A percentile compares a stretch with the other conserved stretches of the same genome.
Conservation (phyloP, 2,888 invertebrate species). For the Carcina quercana region DNA sequence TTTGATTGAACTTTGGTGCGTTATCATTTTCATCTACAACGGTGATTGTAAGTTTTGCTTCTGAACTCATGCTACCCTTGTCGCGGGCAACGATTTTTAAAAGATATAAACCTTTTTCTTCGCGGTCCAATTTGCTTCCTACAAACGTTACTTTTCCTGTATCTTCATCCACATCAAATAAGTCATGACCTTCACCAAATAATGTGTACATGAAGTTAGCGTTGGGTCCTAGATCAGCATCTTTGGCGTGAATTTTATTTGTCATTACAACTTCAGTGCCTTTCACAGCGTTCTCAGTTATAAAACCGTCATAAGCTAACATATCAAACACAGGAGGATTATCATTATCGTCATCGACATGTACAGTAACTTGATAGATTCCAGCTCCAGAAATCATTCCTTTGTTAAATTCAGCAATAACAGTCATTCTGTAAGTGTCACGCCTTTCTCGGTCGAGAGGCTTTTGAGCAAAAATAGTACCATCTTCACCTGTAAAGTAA, state of each 20-base stretch:
- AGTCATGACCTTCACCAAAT: conserved; percentile 83
- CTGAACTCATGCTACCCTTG: conserved; percentile 82
- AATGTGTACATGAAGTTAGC: conserved; percentile 80
- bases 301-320: conserved; percentile 81
- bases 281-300: conserved; percentile 83
- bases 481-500: conserved; percentile 73
- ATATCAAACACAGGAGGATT: conserved; percentile 87
- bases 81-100: conserved; percentile 85
- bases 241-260: conserved; percentile 79
- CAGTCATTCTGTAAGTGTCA: conserved; percentile 82
- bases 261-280: conserved; percentile 82
- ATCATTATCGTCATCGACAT: conserved; percentile 91
- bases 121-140: conserved; percentile 80
- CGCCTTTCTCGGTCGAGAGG: conserved; percentile 85
- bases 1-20: conserved; percentile 80
- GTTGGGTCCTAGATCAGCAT: conserved; percentile 81
- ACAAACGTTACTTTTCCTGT: conserved; percentile 76
- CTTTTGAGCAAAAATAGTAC: conserved; percentile 84
- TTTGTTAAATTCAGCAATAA: conserved; percentile 85
- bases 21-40: conserved; percentile 90
- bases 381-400: conserved; percentile 81
- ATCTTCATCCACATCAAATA: conserved; percentile 80
- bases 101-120: conserved; percentile 79
- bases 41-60: conserved; percentile 80
- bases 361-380: conserved; percentile 85